Base-by-base conservation (phyloP, 2,113 vertebrate species). In the Scolopax mira region DNA sequence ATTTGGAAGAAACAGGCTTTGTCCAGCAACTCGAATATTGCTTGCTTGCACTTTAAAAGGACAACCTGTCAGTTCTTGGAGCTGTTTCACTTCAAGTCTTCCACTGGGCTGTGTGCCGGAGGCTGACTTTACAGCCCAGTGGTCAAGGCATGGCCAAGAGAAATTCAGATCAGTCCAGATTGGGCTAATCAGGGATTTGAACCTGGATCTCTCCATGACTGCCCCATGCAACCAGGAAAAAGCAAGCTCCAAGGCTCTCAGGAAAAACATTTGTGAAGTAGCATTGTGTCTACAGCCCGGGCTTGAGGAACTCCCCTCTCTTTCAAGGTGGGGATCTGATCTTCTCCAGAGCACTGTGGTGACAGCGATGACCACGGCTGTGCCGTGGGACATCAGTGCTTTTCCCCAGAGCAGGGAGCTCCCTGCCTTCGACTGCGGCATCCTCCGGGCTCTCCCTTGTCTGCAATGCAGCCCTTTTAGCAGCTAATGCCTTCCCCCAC, bases 401-500 rank as follows among this genome's bases (percentile, higher is more conserved):
- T 37, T n/a, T 74, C 80, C 75, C 81, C 79, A 35, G 52, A 46
- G 57, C 71, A 24, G 44, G 10, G 21, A 14, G 44, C 39, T 66
- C 58, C 70, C 37, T 39, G 55, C 72, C 49, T 86, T 61, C 8
- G 4, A 3, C 60, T 48, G 84, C 37, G 3, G 71, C 0, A 3
- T 19, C 42, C 77, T 14, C 57, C 8, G 46, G 66, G 65, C 66
- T 51, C 37, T 73, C 46, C 61, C 13, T 44, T 19, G 39, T 21
- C 95, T 73, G 84, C 92, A n/a, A 7, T 54, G 85, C 94, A 88
- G 88, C 78, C 87, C 65, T 91, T 39, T 41, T 1, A 55, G 87
- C 77, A 37, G 88, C 46, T 82, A 10, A 66, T 23, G 51, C 18
- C 0, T 41, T 61, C 13, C 33, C 70, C 75, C 55, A 9, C 49